A percentile compares a stretch with the other conserved stretches of the same genome.
phyloP scores from a whole-genome alignment of 2,113 vertebrate genomes.

The Podarcis raffonei region DNA sequence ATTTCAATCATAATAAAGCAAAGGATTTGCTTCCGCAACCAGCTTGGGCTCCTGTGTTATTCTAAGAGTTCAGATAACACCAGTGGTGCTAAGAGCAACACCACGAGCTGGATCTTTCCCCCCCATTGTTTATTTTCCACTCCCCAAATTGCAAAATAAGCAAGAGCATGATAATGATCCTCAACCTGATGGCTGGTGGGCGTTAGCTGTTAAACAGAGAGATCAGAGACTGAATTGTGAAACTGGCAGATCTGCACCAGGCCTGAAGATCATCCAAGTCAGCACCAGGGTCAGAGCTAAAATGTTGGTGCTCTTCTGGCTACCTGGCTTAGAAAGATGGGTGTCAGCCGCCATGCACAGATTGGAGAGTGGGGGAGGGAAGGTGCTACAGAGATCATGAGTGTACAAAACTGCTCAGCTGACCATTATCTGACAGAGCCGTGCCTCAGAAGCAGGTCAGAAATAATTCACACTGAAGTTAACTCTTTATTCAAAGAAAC shows the following conservation, averaged over 20 bases:
- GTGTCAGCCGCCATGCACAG: not conserved
- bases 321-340: not conserved
- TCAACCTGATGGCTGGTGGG: not conserved
- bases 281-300: not conserved
- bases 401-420: not conserved
- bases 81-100: not conserved
- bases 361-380: not conserved
- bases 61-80: not conserved
- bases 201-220: not conserved
- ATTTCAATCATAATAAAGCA: slow-evolving; percentile 7
- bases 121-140: not conserved
- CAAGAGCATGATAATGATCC: not conserved
- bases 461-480: too few relatives aligned
- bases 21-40: not conserved
- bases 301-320: too few relatives aligned
- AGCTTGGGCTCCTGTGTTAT: not conserved
- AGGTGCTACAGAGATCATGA: too few relatives aligned
- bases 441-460: too few relatives aligned
- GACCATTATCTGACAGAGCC: too few relatives aligned
- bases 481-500: too few relatives aligned
- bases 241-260: not conserved
- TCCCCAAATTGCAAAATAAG: not conserved
- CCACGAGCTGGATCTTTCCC: not conserved
- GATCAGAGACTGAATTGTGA: too few relatives aligned
- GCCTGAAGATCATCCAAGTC: not conserved